Conservation (phyloP, 2,113 vertebrate genomes). For the Colistium nudipinnis region DNA sequence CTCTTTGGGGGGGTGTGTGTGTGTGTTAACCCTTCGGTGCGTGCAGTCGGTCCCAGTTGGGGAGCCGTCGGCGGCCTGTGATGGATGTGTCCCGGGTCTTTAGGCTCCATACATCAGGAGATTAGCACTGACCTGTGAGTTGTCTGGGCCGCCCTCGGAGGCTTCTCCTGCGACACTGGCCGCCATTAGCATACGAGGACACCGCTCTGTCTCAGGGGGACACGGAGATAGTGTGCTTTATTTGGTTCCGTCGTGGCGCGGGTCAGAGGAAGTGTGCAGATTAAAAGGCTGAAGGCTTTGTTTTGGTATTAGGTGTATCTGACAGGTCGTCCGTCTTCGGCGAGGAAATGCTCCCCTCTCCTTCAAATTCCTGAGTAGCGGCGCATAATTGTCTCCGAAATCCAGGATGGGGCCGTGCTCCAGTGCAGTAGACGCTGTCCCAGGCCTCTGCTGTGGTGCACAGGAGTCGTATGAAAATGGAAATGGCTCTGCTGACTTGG, state of each 20-base stretch:
- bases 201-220: slow-evolving; percentile 71
- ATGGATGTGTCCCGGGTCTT: slow-evolving; percentile 80
- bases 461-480: slow-evolving; percentile 73
- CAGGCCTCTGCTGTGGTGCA: slow-evolving; percentile 35
- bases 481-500: slow-evolving; percentile 60
- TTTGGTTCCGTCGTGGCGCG: slow-evolving; percentile 58
- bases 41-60: slow-evolving; percentile 65
- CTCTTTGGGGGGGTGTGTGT: slow-evolving; percentile 68
- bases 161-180: slow-evolving; percentile 68
- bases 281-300: slow-evolving; percentile 69
- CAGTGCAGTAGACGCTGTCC: slow-evolving; percentile 39
- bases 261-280: slow-evolving; percentile 75
- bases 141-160: slow-evolving; percentile 74
- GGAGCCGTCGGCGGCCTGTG: slow-evolving; percentile 68
- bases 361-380: slow-evolving; percentile 68
- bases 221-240: slow-evolving; percentile 74
- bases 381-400: slow-evolving; percentile 68
- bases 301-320: slow-evolving; percentile 67
- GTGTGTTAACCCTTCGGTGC: slow-evolving; percentile 77
- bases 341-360: slow-evolving; percentile 40
- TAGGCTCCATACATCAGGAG: slow-evolving; percentile 81
- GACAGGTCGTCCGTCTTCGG: slow-evolving; percentile 74
- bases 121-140: slow-evolving; percentile 82
- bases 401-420: slow-evolving; percentile 57
- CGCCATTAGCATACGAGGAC: slow-evolving; percentile 79